Evolutionary conservation across 2,797 vertebrate genomes (phyloP), one percentile per base, ranked within the genome.

Genomic region (Enteromius thamalakanensis): DNA sequence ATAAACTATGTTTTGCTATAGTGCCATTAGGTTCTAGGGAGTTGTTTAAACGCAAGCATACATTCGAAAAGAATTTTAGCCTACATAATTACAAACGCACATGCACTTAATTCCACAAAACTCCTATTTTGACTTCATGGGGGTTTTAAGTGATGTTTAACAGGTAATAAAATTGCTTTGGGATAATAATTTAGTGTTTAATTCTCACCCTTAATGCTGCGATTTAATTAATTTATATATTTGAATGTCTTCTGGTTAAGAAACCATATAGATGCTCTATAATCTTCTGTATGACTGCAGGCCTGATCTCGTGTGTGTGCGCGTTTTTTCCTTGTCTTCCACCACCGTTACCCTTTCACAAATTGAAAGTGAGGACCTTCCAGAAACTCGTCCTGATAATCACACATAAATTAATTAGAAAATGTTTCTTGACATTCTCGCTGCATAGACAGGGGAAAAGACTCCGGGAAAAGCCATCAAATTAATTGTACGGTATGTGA

Each of bases 331-430:
- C 47, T 83, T 87, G 89, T 83, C 85, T 86, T 87, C 85, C 87
- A 90, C 86, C 82, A 85, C 88, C 17, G 84, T 89, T 89, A 90
- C 91, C 89, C 92, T 93, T 93, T 93, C 92, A 94, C 90, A 95
- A 95, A 95, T 95, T 94, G 92, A 95, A 95, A 95, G 92, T 93
- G 91, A 89, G 93, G 93, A 94, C 94, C 94, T 95, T 95, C 93
- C 91, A 95, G 94, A 94, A 94, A 94, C 94, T 90, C 87, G 87
- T 91, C 90, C 93, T 93, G 94, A 95, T 95, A 93, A 95, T 95
- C 94, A 94, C 92, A 94, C 92, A 94, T 93, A 93, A 95, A 95
- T 95, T 95, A 95, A 95, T 95, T 95, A 95, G 93, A 95, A 95
- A 94, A 94, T 93, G 92, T 95, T 94, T 94, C 94, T 94, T 95